A percentile compares a stretch with the other conserved stretches of the same genome.
Conservation (phyloP, 2,888 invertebrate species). For the Trilocha varians region DNA sequence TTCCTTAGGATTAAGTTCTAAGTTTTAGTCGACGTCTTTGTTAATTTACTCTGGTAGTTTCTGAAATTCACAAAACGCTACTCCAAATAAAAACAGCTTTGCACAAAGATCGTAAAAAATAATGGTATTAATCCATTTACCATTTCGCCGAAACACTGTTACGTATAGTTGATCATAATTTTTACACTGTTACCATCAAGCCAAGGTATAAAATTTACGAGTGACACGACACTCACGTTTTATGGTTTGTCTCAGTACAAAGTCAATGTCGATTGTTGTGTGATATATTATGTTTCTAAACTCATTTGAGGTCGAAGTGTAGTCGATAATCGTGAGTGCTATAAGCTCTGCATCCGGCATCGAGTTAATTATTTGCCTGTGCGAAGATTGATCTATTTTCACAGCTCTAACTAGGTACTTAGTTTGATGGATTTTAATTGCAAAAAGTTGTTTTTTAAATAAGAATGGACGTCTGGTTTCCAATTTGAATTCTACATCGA, state of each 20-base stretch:
- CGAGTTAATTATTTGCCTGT: no score
- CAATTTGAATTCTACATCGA: no score
- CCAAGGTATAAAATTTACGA: conserved; percentile 10
- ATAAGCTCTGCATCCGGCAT: not conserved
- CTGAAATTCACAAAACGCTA: no score
- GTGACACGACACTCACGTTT: conserved; percentile 7
- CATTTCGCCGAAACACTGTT: not conserved
- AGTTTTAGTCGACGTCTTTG: no score
- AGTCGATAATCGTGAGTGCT: not conserved
- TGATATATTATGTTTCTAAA: conserved; percentile 25
- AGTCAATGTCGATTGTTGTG: conserved; percentile 37
- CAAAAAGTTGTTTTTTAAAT: no score
- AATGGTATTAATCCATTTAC: not conserved
- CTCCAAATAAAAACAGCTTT: not conserved
- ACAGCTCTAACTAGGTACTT: no score
- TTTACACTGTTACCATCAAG: conserved; percentile 9
- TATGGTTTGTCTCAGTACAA: conserved; percentile 26
- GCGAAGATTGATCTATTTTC: no score
- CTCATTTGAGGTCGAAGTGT: conserved; percentile 24
- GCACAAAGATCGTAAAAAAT: not conserved
- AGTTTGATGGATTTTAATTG: no score
- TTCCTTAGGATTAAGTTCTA: no score
- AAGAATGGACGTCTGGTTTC: no score
- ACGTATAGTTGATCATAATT: not conserved
- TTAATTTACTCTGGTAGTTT: no score